These are phyloP conservation scores for Nesometra sesokonis DNA, from an alignment of 35 echinoderm and acorn worm genomes.

Conservation along the genomic window DNA sequence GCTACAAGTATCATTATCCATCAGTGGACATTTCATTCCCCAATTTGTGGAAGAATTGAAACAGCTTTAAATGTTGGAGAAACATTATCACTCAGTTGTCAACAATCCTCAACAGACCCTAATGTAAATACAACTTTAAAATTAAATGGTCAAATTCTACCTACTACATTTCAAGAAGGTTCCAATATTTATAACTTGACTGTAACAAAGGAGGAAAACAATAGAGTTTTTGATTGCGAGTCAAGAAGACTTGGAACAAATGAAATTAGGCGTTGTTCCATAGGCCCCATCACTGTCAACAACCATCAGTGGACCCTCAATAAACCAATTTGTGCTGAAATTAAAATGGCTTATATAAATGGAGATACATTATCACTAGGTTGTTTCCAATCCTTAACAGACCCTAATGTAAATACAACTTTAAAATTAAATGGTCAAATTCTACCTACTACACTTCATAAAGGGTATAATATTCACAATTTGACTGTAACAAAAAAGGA, in stretches of 20 bases:
- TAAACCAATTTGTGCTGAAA: background rate
- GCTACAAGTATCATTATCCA: background rate
- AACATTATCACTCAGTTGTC: background rate
- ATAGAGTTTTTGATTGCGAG: background rate
- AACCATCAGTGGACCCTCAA: background rate
- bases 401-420: background rate
- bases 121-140: background rate
- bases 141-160: background rate
- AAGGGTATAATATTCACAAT: background rate
- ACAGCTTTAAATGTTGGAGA: background rate
- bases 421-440: too few species aligned
- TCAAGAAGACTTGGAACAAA: background rate
- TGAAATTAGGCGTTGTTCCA: background rate
- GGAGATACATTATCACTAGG: background rate
- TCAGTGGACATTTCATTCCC: background rate
- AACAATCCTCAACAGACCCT: background rate
- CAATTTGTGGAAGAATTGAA: background rate
- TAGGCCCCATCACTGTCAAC: background rate
- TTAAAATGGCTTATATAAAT: background rate
- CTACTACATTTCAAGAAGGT: background rate
- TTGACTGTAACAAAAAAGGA: background rate
- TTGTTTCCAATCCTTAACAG: background rate
- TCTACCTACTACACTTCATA: too few species aligned
- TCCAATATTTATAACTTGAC: background rate
- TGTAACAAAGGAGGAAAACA: background rate